phyloP scores from a whole-genome alignment of 2,113 vertebrate species.

The Mus musculus region GRCm39 chr4:62760501-62761000 shows the following conservation, averaged over 20 bases:
- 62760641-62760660: neutral
- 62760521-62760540: neutral
- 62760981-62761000: neutral
- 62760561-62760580: neutral
- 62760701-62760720: neutral
- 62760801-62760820: neutral
- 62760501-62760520: neutral
- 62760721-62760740: neutral
- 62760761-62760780: neutral
- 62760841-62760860: neutral
- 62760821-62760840: neutral
- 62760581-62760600: conserved; percentile 29
- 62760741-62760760: neutral
- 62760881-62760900: neutral
- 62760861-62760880: neutral
- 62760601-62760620: neutral
- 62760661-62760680: neutral
- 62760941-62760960: too few relatives aligned
- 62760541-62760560: neutral
- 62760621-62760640: neutral
- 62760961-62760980: neutral
- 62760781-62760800: neutral
- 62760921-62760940: too few relatives aligned
- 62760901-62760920: neutral
- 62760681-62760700: neutral